A percentile compares a stretch with the other conserved stretches of the same genome.
phyloP scores from a whole-genome alignment of 2,888 invertebrate species.

The Lycophotia porphyrea region DNA sequence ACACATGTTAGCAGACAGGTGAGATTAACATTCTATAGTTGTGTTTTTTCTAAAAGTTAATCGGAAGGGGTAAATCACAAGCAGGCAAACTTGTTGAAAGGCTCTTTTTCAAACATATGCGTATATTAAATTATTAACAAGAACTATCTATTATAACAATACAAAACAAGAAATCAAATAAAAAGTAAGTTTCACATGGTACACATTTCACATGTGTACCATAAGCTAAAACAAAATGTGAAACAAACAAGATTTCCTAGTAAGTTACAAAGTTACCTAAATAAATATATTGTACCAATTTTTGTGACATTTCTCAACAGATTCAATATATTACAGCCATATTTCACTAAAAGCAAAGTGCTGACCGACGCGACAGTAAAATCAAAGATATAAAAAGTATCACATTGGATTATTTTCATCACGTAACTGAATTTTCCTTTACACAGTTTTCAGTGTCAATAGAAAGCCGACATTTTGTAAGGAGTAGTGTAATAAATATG shows the following conservation, averaged over 20 bases:
- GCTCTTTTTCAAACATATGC: not conserved
- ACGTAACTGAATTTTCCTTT: slow-evolving; percentile 44
- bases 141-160: not conserved
- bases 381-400: slow-evolving; percentile 56
- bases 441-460: slow-evolving; percentile 14
- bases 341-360: slow-evolving; percentile 73
- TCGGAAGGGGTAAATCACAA: not conserved
- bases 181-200: slow-evolving; percentile 4
- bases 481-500: slow-evolving; percentile 15
- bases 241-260: slow-evolving; percentile 21
- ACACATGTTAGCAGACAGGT: slow-evolving; percentile 70
- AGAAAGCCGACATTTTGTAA: slow-evolving; percentile 4
- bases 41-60: not conserved
- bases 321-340: slow-evolving; percentile 78
- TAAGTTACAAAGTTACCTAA: slow-evolving; percentile 52
- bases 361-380: slow-evolving; percentile 59
- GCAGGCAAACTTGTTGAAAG: not conserved
- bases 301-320: slow-evolving; percentile 71
- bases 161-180: not conserved
- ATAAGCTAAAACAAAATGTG: slow-evolving; percentile 24
- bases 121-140: not conserved
- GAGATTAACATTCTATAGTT: slow-evolving; percentile 59
- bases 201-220: not conserved
- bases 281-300: slow-evolving; percentile 56
- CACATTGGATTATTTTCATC: slow-evolving; percentile 63